phyloP scores from a whole-genome alignment of 2,888 invertebrate species.

The Lymantria dispar region DNA sequence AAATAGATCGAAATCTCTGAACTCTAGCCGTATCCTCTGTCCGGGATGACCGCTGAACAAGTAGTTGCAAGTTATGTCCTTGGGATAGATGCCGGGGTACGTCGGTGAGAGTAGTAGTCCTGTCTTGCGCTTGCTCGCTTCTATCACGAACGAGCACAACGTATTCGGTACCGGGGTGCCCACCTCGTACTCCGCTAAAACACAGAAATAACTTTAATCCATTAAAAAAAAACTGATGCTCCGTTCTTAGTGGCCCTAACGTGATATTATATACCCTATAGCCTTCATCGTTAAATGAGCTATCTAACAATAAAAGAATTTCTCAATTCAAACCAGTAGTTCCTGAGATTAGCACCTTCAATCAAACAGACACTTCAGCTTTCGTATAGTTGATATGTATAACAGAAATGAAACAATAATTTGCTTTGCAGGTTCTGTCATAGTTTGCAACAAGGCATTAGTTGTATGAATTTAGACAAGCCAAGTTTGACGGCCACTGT shows the following conservation, averaged over 20 bases:
- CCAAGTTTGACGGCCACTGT: conserved; percentile 28
- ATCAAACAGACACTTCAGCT: too few species aligned
- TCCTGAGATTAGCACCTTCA: too few species aligned
- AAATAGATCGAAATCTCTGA: conserved; percentile 98
- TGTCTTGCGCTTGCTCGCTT: conserved; percentile 87
- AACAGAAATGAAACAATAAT: not conserved
- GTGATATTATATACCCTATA: too few species aligned
- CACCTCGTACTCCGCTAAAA: conserved; percentile 93
- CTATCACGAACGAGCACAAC: conserved; percentile 94
- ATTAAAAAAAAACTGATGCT: too few species aligned
- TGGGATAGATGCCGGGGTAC: conserved; percentile 99
- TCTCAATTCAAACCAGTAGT: too few species aligned
- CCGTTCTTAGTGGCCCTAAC: too few species aligned
- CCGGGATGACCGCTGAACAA: conserved; percentile 94
- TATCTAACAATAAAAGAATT: too few species aligned
- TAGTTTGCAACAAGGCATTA: conserved; percentile 21
- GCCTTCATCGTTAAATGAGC: too few species aligned
- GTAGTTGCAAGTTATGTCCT: conserved; percentile 96
- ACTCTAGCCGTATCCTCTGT: conserved; percentile 96
- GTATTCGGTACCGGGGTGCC: conserved; percentile 93
- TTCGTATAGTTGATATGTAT: too few species aligned
- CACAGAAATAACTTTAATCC: too few species aligned
- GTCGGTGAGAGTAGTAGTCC: conserved; percentile 97
- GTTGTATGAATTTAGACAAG: conserved; percentile 18
- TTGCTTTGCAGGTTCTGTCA: not conserved